Evolutionary conservation across 2,888 invertebrate species (phyloP).

Genomic region (Tenthredo livida): DNA sequence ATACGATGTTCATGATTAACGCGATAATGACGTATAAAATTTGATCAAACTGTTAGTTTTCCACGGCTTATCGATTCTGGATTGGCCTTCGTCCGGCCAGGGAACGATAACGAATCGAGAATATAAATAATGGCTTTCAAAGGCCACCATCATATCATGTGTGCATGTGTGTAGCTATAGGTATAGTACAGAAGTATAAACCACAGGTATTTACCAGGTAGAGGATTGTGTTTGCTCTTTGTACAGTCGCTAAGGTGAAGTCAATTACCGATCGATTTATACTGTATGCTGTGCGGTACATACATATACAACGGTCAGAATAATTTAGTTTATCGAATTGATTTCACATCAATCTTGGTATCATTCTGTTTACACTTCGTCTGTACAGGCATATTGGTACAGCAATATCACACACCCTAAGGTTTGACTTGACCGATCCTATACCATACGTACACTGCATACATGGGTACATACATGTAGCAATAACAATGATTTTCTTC

Average conservation of each 20-base stretch:
- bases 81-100: neutral
- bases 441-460: too few species aligned
- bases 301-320: neutral
- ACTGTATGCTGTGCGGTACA: neutral
- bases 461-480: too few species aligned
- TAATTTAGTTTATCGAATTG: neutral
- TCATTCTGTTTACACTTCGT: neutral
- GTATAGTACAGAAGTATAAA: too few species aligned
- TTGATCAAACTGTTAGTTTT: neutral
- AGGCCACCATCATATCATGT: neutral
- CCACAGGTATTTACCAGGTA: neutral
- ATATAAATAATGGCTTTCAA: constrained; percentile 2
- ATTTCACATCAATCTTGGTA: constrained; percentile 26
- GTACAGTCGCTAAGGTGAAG: neutral
- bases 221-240: neutral
- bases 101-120: neutral
- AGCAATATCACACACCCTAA: neutral
- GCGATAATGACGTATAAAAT: neutral
- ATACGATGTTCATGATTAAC: neutral
- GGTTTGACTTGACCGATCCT: neutral
- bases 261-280: constrained; percentile 7
- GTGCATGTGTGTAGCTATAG: neutral
- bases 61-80: neutral
- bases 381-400: neutral
- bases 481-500: neutral